These are phyloP conservation scores for Tyria jacobaeae DNA, from an alignment of 2,888 invertebrate species.

Conservation along the genomic window DNA sequence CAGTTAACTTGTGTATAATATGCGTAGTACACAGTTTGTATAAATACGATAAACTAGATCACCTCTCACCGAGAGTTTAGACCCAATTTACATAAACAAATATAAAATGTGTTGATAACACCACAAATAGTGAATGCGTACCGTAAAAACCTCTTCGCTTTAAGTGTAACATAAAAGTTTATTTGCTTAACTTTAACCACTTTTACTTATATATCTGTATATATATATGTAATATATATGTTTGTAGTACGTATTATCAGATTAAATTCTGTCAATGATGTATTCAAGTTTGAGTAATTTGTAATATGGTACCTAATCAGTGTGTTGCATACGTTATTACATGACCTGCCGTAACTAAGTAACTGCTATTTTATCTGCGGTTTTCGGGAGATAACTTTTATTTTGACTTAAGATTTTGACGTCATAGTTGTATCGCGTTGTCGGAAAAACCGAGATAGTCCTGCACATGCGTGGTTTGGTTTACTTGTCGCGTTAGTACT, in stretches of 20 bases:
- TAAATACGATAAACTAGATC: conserved; percentile 1
- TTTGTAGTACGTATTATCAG: conserved; percentile 1
- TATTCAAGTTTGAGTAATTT: neutral
- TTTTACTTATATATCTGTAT: conserved; percentile 4
- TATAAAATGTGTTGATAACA: conserved; percentile 1
- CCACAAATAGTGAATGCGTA: neutral
- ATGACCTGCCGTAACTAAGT: neutral
- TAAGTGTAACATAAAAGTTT: conserved; percentile 2
- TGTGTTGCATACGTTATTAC: neutral
- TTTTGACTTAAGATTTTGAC: conserved; percentile 50
- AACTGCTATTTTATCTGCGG: neutral
- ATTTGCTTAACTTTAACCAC: conserved; percentile 1
- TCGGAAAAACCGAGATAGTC: conserved; percentile 72
- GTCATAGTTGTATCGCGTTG: conserved; percentile 58
- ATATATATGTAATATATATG: too few species aligned
- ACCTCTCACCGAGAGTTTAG: neutral
- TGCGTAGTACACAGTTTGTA: too few species aligned
- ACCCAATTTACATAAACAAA: conserved; percentile 5
- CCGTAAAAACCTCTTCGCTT: conserved; percentile 1
- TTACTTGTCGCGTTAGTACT: conserved; percentile 66
- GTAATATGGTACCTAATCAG: neutral
- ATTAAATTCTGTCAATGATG: neutral
- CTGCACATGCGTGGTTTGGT: conserved; percentile 81
- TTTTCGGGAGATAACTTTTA: conserved; percentile 12
- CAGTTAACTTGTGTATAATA: too few species aligned